Conservation (phyloP, 2,888 invertebrate species). For the Noctuana brunneofusca region DNA sequence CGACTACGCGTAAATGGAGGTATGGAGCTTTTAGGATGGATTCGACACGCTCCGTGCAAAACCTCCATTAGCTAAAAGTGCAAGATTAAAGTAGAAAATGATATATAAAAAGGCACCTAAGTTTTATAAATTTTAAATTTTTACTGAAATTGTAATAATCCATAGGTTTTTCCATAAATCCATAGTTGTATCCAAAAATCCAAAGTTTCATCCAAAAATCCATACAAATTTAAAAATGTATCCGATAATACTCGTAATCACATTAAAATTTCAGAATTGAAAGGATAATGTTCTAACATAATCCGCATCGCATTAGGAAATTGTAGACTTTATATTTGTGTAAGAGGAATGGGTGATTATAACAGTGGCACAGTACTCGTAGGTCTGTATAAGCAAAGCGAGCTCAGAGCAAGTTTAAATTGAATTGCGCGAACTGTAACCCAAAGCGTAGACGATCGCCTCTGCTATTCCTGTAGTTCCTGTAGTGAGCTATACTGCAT, state of each 20-base stretch:
- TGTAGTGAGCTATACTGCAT: too few relatives aligned
- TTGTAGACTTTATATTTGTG: too few relatives aligned
- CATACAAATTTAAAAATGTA: too few relatives aligned
- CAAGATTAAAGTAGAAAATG: not conserved
- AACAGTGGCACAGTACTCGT: constrained; percentile 11
- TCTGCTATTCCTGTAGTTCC: not conserved
- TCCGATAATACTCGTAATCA: too few relatives aligned
- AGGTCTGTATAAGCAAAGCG: not conserved
- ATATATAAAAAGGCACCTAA: not conserved
- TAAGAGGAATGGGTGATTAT: not conserved
- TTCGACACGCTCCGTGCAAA: not conserved
- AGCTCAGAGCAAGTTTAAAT: constrained; percentile 16
- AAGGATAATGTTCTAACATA: too few relatives aligned
- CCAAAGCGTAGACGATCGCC: not conserved
- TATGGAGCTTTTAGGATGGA: not conserved
- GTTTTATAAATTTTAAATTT: too few relatives aligned
- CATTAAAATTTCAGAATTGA: too few relatives aligned
- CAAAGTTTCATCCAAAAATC: too few relatives aligned
- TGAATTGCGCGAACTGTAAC: constrained; percentile 23
- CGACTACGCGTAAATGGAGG: not conserved
- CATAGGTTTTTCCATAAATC: too few relatives aligned
- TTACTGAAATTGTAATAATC: too few relatives aligned
- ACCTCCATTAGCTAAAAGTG: not conserved
- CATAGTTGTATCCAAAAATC: too few relatives aligned
- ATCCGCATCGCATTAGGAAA: too few relatives aligned